These are phyloP conservation scores for Grus americana DNA, from an alignment of 2,113 vertebrate species.

Conservation along the genomic window DNA sequence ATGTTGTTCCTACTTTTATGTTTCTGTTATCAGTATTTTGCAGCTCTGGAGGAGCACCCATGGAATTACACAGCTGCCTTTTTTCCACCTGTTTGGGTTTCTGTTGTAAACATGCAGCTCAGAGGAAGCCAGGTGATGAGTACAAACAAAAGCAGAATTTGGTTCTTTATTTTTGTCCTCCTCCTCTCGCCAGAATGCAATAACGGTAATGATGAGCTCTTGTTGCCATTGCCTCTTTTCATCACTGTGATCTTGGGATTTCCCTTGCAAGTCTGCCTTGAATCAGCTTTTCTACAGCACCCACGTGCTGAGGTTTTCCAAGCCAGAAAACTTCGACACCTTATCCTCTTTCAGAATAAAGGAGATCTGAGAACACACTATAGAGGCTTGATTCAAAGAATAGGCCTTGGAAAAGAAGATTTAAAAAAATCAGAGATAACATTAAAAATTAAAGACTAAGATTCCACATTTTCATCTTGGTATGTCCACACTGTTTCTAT, in stretches of 20 bases:
- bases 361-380: neutral
- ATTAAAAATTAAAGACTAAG: neutral
- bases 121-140: neutral
- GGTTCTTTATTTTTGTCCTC: neutral
- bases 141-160: neutral
- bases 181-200: neutral
- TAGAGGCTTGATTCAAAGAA: neutral
- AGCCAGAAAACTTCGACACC: neutral
- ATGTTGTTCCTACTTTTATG: rapidly evolving
- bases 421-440: neutral
- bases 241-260: neutral
- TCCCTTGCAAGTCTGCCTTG: neutral
- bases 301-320: neutral
- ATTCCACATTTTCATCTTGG: neutral
- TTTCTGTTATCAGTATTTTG: neutral
- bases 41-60: neutral
- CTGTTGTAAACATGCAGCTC: neutral
- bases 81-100: neutral
- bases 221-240: neutral
- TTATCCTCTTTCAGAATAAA: neutral
- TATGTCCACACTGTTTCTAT: neutral
- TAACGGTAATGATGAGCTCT: neutral
- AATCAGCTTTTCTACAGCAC: neutral
- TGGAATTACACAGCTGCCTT: neutral
- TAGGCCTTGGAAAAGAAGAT: neutral